phyloP scores from a whole-genome alignment of 2,797 vertebrate species.

The Setipinna tenuifilis region DNA sequence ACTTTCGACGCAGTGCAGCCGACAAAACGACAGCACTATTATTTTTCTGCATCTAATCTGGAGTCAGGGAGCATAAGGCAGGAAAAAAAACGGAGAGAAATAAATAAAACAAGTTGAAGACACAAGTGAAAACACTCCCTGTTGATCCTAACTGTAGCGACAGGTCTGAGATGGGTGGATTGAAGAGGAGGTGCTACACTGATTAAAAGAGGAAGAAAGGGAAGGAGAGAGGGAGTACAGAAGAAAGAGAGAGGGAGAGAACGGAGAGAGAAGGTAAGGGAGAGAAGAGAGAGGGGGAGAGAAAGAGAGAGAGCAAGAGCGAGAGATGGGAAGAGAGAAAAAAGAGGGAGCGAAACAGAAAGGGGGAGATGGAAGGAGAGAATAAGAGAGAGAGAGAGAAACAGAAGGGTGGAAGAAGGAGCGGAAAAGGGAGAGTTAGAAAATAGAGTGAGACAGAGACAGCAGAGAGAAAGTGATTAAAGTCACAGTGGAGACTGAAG shows the following conservation, averaged over 20 bases:
- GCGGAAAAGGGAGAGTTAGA: background rate
- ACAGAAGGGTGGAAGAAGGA: constrained; percentile 28
- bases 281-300: background rate
- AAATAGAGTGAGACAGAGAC: background rate
- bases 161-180: constrained; percentile 26
- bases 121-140: constrained; percentile 27
- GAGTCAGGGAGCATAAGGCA: background rate
- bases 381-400: background rate
- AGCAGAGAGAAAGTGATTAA: constrained; percentile 50
- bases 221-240: background rate
- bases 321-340: constrained; percentile 15
- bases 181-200: constrained; percentile 57
- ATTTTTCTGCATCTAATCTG: background rate
- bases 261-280: background rate
- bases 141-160: constrained; percentile 72
- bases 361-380: background rate
- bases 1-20: background rate
- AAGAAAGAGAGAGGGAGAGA: constrained; percentile 31
- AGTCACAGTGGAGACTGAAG: constrained; percentile 16
- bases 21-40: background rate
- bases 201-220: constrained; percentile 37
- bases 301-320: background rate
- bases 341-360: background rate
- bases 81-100: background rate
- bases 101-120: background rate